Conservation (phyloP, 2,113 vertebrate genomes). For the Ivindomyrus marchei region DNA sequence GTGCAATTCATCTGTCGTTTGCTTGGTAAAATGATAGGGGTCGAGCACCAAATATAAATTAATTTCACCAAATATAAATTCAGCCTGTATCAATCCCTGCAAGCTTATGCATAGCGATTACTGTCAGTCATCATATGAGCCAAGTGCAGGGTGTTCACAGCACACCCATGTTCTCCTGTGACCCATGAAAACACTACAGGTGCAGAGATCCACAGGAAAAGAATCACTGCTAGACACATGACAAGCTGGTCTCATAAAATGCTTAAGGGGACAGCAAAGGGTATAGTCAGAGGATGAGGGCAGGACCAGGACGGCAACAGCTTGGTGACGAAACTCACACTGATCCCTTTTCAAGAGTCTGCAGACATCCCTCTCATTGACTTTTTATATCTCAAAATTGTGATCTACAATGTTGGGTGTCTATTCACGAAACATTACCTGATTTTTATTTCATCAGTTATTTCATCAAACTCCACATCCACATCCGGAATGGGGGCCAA, state of each 20-base stretch:
- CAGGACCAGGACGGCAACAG: not conserved
- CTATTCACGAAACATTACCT: not conserved
- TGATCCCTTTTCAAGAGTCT: not conserved
- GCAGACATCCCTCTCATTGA: not conserved
- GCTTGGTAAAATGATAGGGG: not conserved
- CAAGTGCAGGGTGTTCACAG: not conserved
- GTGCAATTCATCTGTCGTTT: slow-evolving; percentile 2
- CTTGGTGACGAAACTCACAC: not conserved
- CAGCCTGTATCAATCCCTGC: not conserved
- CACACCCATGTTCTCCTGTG: not conserved
- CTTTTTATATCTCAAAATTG: not conserved
- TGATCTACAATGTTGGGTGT: not conserved
- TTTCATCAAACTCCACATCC: not conserved
- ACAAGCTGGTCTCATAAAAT: not conserved
- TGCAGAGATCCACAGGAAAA: not conserved
- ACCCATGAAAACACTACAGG: not conserved
- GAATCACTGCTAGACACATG: not conserved
- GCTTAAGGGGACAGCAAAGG: not conserved
- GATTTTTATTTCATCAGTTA: not conserved
- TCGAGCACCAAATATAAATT: slow-evolving; percentile 11
- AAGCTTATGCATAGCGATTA: not conserved
- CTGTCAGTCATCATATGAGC: not conserved
- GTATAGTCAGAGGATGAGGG: not conserved
- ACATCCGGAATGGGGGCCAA: not conserved
- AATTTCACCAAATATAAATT: not conserved